A percentile compares a stretch with the other conserved stretches of the same genome.
phyloP scores from a whole-genome alignment of 2,113 vertebrate species.

The Lynx canadensis region DNA sequence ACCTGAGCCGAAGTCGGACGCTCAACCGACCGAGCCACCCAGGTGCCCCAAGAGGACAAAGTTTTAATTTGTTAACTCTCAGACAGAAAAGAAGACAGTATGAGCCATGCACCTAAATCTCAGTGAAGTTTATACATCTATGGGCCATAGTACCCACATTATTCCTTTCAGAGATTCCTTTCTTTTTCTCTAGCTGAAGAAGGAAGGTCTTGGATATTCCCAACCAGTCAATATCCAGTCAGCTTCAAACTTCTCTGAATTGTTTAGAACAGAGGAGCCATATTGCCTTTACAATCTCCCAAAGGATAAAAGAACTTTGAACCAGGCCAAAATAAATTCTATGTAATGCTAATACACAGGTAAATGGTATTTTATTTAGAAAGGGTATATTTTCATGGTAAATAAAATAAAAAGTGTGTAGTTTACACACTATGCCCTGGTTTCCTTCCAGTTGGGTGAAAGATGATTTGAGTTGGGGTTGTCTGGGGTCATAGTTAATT shows the following conservation, averaged over 20 bases:
- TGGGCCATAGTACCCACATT: neutral
- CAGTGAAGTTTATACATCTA: neutral
- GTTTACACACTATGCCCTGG: neutral
- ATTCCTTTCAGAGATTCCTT: neutral
- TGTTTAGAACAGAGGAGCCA: neutral
- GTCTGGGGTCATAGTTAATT: neutral
- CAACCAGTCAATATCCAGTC: neutral
- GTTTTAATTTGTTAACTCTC: neutral
- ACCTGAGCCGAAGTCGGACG: too few relatives aligned
- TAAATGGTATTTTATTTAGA: neutral
- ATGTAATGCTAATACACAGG: neutral
- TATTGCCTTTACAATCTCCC: neutral
- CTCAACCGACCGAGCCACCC: too few relatives aligned
- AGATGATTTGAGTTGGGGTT: neutral
- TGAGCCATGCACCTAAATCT: neutral
- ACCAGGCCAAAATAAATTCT: neutral
- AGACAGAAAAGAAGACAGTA: neutral
- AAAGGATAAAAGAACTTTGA: neutral
- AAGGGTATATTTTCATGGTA: constrained; percentile 21
- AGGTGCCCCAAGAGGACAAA: neutral
- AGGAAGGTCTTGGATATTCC: neutral
- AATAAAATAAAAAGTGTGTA: neutral
- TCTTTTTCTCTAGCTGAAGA: neutral
- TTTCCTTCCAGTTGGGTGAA: neutral
- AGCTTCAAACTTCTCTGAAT: neutral